phyloP scores from a whole-genome alignment of 2,888 invertebrate genomes.

The Metallyticus violacea region DNA sequence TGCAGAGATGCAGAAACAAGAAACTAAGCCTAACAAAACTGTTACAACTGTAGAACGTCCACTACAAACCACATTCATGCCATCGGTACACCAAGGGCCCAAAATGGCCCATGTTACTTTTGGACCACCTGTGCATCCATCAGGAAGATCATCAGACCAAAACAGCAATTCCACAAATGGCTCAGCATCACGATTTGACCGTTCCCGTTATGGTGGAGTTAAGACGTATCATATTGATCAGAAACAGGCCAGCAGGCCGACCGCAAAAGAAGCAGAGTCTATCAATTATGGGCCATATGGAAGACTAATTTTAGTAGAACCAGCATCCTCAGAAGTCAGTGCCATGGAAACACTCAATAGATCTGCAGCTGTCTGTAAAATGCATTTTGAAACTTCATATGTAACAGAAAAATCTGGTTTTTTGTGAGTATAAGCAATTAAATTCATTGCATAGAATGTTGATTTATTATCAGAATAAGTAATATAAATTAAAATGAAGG shows the following conservation, averaged over 20 bases:
- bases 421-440: not conserved
- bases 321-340: not conserved
- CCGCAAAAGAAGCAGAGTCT: not conserved
- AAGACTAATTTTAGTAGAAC: not conserved
- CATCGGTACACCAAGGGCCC: not conserved
- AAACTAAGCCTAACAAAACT: not conserved
- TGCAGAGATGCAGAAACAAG: not conserved
- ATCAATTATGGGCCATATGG: not conserved
- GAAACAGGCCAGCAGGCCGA: not conserved
- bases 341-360: not conserved
- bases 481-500: too few species aligned
- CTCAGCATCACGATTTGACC: not conserved
- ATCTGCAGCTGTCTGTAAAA: not conserved
- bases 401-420: not conserved
- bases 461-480: too few species aligned
- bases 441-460: too few species aligned
- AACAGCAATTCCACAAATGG: not conserved
- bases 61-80: not conserved
- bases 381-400: not conserved
- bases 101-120: not conserved
- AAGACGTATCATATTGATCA: constrained; percentile 7
- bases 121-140: not conserved
- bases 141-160: not conserved
- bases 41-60: not conserved
- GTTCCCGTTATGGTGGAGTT: constrained; percentile 8